Conservation (phyloP, 2,113 vertebrate species). For the Saimiri boliviensis region DNA sequence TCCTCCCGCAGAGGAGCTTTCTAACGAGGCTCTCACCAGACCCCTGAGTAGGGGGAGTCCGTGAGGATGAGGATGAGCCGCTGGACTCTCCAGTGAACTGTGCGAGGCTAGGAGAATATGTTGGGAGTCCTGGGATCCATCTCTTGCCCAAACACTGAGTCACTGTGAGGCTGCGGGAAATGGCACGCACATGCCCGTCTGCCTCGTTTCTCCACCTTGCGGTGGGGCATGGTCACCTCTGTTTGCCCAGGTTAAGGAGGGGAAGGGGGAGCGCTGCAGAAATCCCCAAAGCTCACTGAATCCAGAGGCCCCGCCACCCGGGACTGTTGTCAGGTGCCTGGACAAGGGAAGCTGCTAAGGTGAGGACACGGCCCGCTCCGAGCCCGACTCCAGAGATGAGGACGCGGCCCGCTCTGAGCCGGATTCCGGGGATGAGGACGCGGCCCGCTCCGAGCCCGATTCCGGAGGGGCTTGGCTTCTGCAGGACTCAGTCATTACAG, state of each 20-base stretch:
- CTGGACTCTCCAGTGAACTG: no score
- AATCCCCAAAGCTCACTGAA: neutral
- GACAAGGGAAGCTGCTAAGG: neutral
- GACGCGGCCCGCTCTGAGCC: neutral
- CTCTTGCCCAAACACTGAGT: neutral
- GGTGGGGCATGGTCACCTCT: neutral
- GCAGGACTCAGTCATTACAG: neutral
- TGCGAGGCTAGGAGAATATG: no score
- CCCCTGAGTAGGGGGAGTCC: neutral
- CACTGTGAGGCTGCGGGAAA: neutral
- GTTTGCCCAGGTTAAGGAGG: neutral
- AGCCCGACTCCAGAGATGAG: neutral
- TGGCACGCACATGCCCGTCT: accelerated
- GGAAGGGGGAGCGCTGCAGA: accelerated
- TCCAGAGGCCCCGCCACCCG: neutral
- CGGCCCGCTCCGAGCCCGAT: neutral
- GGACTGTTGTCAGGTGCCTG: no score
- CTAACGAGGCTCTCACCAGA: neutral
- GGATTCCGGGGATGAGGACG: neutral
- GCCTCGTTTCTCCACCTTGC: neutral
- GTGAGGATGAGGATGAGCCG: no score
- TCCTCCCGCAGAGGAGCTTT: neutral
- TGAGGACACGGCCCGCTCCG: neutral
- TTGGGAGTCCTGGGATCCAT: no score
- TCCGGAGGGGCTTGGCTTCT: neutral